Conservation (phyloP, 1,140 invertebrate genomes). For the Zophobas morio region DNA sequence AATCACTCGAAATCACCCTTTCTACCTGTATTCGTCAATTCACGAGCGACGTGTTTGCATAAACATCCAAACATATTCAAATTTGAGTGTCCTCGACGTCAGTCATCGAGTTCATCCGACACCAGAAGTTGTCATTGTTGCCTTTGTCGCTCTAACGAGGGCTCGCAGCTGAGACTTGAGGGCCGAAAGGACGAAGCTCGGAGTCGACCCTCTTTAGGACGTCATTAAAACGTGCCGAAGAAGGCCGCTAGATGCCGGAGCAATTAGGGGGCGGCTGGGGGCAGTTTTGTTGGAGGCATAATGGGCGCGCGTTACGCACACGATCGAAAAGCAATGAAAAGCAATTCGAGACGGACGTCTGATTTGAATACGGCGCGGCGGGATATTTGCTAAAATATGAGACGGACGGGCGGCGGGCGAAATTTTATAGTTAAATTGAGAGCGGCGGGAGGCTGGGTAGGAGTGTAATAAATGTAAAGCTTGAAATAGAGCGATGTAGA, state of each 20-base stretch:
- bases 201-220: neutral
- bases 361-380: neutral
- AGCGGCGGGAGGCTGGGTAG: no score
- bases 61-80: conserved; percentile 3
- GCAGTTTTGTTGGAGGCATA: neutral
- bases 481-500: no score
- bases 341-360: neutral
- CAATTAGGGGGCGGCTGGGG: neutral
- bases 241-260: neutral
- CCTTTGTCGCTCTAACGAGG: neutral
- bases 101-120: conserved; percentile 1
- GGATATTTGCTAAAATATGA: neutral
- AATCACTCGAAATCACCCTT: neutral
- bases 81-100: neutral
- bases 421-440: no score
- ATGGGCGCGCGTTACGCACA: neutral
- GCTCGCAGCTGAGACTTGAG: neutral
- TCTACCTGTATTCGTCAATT: neutral
- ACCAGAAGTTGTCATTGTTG: neutral
- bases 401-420: neutral
- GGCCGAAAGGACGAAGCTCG: neutral
- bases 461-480: no score
- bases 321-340: neutral
- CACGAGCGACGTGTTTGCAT: neutral
- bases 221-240: neutral